Base-by-base conservation (phyloP, 1,140 invertebrate genomes). In the Pseudomyrmex flavicornis region DNA sequence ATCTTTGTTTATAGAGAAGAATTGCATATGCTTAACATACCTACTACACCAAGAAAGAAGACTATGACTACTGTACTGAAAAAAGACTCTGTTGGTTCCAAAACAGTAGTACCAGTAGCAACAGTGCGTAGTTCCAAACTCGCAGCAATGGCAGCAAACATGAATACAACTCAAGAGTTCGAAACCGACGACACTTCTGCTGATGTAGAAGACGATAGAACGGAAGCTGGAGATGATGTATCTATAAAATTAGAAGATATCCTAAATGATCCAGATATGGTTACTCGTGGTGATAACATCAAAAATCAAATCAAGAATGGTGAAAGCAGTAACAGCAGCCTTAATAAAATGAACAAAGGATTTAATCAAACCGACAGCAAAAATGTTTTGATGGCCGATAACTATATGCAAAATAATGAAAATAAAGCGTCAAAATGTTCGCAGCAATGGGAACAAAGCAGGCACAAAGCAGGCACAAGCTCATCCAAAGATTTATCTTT, bases 121-220 rank as follows among this genome's bases (percentile, higher is more conserved):
- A 91, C 92, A 20, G 70, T 93, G 13, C 91, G 92, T 62, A 94
- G 93, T 59, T 93, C 94, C 0, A 94, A 94, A 50, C 90, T 94
- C 0, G 90, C 90, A 1, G 94, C 94, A 0, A 94, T 94, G 94
- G 94, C 91, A 9, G 93, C 93, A 9, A 94, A 93, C 66, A 91
- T 94, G 56, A 93, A 91, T 22, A 92, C 91, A 70, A 44, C 61
- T 26, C 68, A 68, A 35, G 86, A 85, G 1, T 20, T 66, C 1
- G 88, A 92, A 1, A 17, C 79, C 7, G 86, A 93, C n/a, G 10
- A 90, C 4, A 68, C 62, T 9, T 65, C 66, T 22, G 26, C 2
- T 62, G 83, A 83, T 13, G 0, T 70, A 0, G 88, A 85, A 1
- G 76, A 87, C 13, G 89, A 92, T 15, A 5, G 35, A 35, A 83